phyloP scores from a whole-genome alignment of 1,140 invertebrate genomes.

The Brachionus sp. region DNA sequence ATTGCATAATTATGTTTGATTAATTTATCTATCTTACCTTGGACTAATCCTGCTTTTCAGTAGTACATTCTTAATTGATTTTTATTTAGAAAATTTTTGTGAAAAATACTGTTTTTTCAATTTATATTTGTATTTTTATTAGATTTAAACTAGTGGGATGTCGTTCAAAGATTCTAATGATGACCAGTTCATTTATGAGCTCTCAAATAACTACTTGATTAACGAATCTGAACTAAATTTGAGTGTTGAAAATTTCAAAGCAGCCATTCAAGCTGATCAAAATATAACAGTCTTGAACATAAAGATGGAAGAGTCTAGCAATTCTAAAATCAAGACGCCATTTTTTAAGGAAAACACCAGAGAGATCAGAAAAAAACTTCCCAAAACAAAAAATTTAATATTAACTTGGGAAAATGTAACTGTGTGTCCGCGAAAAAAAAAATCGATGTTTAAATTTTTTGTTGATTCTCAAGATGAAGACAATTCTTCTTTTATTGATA shows the following conservation, averaged over 20 bases:
- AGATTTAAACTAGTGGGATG: not conserved
- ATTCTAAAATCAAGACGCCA: not conserved
- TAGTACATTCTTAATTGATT: not conserved
- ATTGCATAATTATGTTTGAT: not conserved
- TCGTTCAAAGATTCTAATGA: not conserved
- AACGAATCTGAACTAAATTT: not conserved
- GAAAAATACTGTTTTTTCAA: too few species aligned
- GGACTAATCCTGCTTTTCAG: not conserved
- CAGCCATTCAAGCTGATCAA: not conserved
- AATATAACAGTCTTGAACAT: constrained; percentile 23
- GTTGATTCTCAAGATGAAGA: not conserved
- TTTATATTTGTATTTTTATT: too few species aligned
- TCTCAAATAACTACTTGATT: not conserved
- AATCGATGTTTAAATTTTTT: constrained; percentile 2
- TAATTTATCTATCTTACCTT: not conserved
- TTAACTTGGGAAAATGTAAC: constrained; percentile 15
- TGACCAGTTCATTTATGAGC: not conserved
- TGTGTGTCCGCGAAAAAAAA: constrained; percentile 14
- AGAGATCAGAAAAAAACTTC: not conserved
- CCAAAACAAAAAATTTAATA: not conserved
- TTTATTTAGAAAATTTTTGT: too few species aligned
- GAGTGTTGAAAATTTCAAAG: not conserved
- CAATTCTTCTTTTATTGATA: not conserved
- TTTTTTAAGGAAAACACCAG: not conserved
- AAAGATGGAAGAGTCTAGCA: not conserved